Conservation (phyloP, 1,140 invertebrate species). For the Homarus americanus region DNA sequence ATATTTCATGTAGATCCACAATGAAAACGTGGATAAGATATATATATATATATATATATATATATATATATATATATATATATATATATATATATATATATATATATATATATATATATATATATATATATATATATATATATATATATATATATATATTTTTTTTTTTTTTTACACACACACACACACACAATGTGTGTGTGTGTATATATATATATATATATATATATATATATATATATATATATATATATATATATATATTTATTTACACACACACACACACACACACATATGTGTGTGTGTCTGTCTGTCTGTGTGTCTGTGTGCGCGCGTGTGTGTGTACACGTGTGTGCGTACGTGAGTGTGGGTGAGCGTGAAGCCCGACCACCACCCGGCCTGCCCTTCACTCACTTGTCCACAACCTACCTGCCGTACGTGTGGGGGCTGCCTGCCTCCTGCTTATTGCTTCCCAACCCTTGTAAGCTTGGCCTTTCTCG, state of each 20-base stretch:
- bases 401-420: not conserved
- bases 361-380: not conserved
- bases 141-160: conserved; percentile 23
- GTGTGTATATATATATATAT: conserved; percentile 35
- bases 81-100: conserved; percentile 14
- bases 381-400: not conserved
- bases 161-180: not conserved
- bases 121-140: not conserved
- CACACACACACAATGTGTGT: not conserved
- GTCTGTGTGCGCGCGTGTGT: not conserved
- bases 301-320: not conserved
- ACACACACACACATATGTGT: not conserved
- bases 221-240: conserved; percentile 47
- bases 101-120: conserved; percentile 17
- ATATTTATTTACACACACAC: conserved; percentile 10
- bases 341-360: conserved; percentile 1
- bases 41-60: conserved; percentile 12
- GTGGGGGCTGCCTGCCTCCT: conserved; percentile 36
- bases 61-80: not conserved
- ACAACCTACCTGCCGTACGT: conserved; percentile 11
- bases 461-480: not conserved
- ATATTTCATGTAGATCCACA: too few relatives aligned
- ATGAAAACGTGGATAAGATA: not conserved
- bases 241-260: conserved; percentile 47
- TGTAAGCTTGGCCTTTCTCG: not conserved